Evolutionary conservation across 2,888 invertebrate genomes (phyloP), one percentile per base, ranked within the genome.

Genomic region (Aspidapion aeneum): DNA sequence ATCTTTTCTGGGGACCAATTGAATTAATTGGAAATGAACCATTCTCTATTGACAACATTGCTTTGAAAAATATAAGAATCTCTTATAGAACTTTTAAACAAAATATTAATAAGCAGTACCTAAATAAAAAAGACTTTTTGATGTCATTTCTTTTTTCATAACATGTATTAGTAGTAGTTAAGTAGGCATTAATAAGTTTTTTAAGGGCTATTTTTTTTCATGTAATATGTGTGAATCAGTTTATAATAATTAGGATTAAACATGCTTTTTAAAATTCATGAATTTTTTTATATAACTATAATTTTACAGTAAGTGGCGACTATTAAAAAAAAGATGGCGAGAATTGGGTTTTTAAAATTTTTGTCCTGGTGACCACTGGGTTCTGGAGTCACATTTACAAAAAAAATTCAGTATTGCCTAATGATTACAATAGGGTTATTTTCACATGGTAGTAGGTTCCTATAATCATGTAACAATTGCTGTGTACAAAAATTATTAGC

Each of bases 1-100:
- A 58, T 18, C 16, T 58, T 48, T 58, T 58, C 48, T 58, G 19
- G 20, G 58, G 49, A 18, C 48, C 58, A 18, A 58, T 58, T 48
- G 18, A 22, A 19, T 22, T 58, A 20, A 12, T 58, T 19, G 58
- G 58, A 49, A 58, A 50, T 50, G 12, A 18, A 50, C 58, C 58
- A 9, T 57, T 57, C 22, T 57, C 20, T 21, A 57, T 21, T 21
- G 20, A 57, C 17, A 19, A 57, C 17, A 21, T 9, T 20, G 19
- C 18, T n/a, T n/a, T n/a, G n/a, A n/a, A n/a, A n/a, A n/a, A n/a
- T n/a, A n/a, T n/a, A n/a, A n/a, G n/a, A n/a, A n/a, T n/a, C n/a
- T n/a, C n/a, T n/a, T n/a, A n/a, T n/a, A n/a, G n/a, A n/a, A n/a
- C n/a, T n/a, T n/a, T n/a, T n/a, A n/a, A n/a, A n/a, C n/a, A n/a